A percentile compares a stretch with the other conserved stretches of the same genome.
Conservation (phyloP, 2,113 vertebrate genomes). For the Sorex fumeus region DNA sequence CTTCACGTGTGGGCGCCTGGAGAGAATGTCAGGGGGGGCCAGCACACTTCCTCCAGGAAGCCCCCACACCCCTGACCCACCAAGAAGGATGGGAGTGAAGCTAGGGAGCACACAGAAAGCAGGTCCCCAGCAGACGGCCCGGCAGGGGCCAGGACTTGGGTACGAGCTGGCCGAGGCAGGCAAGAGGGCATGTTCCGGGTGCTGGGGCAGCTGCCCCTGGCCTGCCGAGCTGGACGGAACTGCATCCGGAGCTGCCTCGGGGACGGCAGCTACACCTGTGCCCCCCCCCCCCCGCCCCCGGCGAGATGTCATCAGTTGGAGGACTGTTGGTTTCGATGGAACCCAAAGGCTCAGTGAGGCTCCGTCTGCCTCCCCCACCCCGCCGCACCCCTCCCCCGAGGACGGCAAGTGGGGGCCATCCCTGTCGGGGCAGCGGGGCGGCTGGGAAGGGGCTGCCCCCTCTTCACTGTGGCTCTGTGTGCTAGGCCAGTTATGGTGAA, state of each 20-base stretch:
- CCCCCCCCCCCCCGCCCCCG: not conserved
- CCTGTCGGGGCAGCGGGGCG: not conserved
- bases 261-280: rapidly evolving
- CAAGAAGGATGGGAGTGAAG: not conserved
- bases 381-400: not conserved
- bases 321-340: not conserved
- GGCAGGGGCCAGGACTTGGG: not conserved
- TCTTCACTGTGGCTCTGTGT: constrained; percentile 79
- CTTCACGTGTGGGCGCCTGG: not conserved
- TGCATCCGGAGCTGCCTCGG: not conserved
- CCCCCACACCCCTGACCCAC: not conserved
- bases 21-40: not conserved
- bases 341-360: not conserved
- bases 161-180: not conserved
- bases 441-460: not conserved
- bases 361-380: not conserved
- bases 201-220: not conserved
- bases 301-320: not conserved
- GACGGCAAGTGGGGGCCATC: not conserved
- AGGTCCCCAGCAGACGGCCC: not conserved
- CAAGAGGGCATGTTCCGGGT: not conserved
- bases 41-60: not conserved
- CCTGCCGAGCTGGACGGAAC: not conserved
- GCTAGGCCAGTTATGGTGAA: constrained; percentile 90
- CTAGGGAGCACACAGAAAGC: not conserved